Evolutionary conservation across 1,140 invertebrate genomes (phyloP).

Genomic region (Drosophila saltans): DNA sequence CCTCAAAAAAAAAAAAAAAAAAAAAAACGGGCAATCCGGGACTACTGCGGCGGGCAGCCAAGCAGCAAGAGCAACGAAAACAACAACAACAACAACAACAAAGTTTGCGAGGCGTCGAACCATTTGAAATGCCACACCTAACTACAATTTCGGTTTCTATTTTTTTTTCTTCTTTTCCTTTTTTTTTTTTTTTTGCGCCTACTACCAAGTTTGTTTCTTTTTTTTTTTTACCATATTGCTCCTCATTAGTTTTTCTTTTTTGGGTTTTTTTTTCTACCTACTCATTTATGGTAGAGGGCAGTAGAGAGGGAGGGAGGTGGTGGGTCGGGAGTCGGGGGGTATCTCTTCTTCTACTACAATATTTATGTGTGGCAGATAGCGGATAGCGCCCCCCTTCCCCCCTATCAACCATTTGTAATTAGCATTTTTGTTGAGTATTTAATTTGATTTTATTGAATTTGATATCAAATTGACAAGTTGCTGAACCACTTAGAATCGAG

Average conservation of each 20-base stretch:
- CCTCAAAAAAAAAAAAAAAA: neutral
- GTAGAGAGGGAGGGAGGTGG: neutral
- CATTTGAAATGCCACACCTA: slow-evolving; percentile 81
- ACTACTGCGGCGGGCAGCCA: slow-evolving; percentile 51
- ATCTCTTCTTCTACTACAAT: slow-evolving; percentile 25
- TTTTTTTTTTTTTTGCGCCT: slow-evolving; percentile 62
- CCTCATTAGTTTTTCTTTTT: slow-evolving; percentile 41
- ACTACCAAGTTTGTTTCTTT: slow-evolving; percentile 50
- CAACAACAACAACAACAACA: slow-evolving; percentile 23
- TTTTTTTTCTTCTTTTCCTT: slow-evolving; percentile 20
- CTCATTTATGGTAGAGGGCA: neutral
- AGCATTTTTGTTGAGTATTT: slow-evolving; percentile 80
- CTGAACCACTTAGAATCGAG: slow-evolving; percentile 69
- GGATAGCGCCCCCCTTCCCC: slow-evolving; percentile 8
- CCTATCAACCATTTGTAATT: slow-evolving; percentile 48
- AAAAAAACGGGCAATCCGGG: neutral
- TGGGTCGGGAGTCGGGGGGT: neutral
- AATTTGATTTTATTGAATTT: slow-evolving; percentile 80
- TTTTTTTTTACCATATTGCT: slow-evolving; percentile 30
- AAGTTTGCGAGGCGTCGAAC: slow-evolving; percentile 73
- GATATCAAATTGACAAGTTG: slow-evolving; percentile 75
- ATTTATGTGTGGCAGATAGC: slow-evolving; percentile 44
- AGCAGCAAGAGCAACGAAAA: slow-evolving; percentile 37
- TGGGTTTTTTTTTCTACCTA: slow-evolving; percentile 16
- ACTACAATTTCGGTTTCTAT: slow-evolving; percentile 61